These are phyloP conservation scores for Vanessa cardui DNA, from an alignment of 2,888 invertebrate species.

Conservation along the genomic window DNA sequence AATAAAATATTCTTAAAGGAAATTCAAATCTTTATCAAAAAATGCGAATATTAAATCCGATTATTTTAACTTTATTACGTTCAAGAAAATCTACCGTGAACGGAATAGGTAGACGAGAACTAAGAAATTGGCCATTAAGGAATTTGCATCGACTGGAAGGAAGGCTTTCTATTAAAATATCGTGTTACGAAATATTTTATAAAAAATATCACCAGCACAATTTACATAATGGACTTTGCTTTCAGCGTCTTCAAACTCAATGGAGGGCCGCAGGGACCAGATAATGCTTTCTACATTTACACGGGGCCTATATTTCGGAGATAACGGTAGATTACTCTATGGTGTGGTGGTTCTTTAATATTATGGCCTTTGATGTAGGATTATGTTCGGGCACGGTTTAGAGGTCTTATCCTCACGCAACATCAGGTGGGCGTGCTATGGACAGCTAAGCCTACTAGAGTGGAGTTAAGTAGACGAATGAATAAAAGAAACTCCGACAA, in stretches of 20 bases:
- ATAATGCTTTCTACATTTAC: conserved; percentile 63
- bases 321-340: conserved; percentile 46
- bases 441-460: conserved; percentile 31
- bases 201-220: conserved; percentile 45
- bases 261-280: conserved; percentile 55
- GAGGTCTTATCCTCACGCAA: conserved; percentile 24
- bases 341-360: conserved; percentile 43
- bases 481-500: conserved; percentile 16
- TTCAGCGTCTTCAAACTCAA: conserved; percentile 44
- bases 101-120: conserved; percentile 9
- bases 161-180: conserved; percentile 45
- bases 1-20: conserved; percentile 9
- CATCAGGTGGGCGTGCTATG: conserved; percentile 34
- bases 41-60: conserved; percentile 32
- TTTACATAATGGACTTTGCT: conserved; percentile 49
- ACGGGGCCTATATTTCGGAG: conserved; percentile 48
- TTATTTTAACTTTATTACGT: conserved; percentile 34
- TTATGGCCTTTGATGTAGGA: conserved; percentile 43
- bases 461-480: conserved; percentile 10
- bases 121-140: conserved; percentile 37
- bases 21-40: conserved; percentile 18
- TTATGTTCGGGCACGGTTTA: conserved; percentile 37
- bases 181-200: conserved; percentile 46
- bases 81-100: conserved; percentile 20
- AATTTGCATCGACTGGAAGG: conserved; percentile 42